Evolutionary conservation across 2,797 vertebrate species (phyloP).

Genomic region (Chelon labrosus): DNA sequence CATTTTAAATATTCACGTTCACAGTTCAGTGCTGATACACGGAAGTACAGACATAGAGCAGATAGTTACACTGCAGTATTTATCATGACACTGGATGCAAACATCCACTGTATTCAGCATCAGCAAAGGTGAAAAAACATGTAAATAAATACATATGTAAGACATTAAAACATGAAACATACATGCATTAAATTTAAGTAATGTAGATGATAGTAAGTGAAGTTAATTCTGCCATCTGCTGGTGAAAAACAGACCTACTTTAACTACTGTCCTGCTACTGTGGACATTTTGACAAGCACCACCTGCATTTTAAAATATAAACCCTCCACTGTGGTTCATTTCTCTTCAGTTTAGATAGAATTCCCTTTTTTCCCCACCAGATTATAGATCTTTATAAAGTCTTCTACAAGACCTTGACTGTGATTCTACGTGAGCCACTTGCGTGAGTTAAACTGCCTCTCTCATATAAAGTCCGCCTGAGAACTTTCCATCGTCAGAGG

Average conservation of each 20-base stretch:
- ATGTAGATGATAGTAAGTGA: not conserved
- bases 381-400: not conserved
- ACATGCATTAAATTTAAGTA: too few species aligned
- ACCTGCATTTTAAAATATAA: not conserved
- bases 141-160: not conserved
- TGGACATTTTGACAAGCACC: not conserved
- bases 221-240: slow-evolving; percentile 69
- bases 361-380: not conserved
- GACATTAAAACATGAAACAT: too few species aligned
- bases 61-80: too few species aligned
- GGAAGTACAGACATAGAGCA: not conserved
- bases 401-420: not conserved
- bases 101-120: not conserved
- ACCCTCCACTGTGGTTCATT: not conserved
- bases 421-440: too few species aligned
- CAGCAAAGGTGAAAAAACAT: too few species aligned
- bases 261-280: not conserved
- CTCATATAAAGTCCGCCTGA: not conserved
- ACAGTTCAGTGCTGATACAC: not conserved
- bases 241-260: slow-evolving; percentile 18
- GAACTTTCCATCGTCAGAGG: slow-evolving; percentile 66
- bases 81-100: not conserved
- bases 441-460: not conserved
- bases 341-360: not conserved
- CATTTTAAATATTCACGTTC: too few species aligned